phyloP scores from a whole-genome alignment of 2,113 vertebrate species.

The Tretioscincus oriximinensis region DNA sequence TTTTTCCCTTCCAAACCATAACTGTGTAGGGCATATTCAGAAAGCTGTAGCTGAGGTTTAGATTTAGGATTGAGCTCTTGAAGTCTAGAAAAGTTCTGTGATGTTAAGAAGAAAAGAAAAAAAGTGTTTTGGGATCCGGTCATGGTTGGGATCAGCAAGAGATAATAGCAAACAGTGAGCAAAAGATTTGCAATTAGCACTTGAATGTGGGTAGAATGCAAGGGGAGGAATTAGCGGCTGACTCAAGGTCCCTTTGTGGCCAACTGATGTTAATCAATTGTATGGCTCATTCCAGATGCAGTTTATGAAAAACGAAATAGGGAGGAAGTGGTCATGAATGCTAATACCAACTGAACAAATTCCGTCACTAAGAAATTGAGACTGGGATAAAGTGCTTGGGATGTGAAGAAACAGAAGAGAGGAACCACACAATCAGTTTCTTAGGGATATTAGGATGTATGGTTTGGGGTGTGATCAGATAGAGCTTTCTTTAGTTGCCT shows the following conservation, averaged over 20 bases:
- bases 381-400: not conserved
- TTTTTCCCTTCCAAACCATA: constrained; percentile 30
- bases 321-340: constrained; percentile 3
- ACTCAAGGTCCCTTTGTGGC: constrained; percentile 4
- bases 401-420: not conserved
- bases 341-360: not conserved
- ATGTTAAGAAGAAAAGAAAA: not conserved
- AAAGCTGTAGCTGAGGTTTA: not conserved
- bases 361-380: not conserved
- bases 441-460: not conserved
- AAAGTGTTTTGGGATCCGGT: constrained; percentile 39
- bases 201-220: constrained; percentile 46
- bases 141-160: constrained; percentile 42
- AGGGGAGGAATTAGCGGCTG: not conserved
- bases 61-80: rapidly evolving
- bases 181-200: constrained; percentile 52
- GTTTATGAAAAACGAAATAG: not conserved
- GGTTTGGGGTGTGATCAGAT: no score
- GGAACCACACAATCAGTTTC: not conserved
- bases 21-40: constrained; percentile 23
- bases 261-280: constrained; percentile 18
- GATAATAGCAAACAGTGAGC: constrained; percentile 8
- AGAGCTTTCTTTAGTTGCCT: no score
- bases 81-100: constrained; percentile 28
- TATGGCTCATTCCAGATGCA: not conserved